phyloP scores from a whole-genome alignment of 2,888 invertebrate species.

The Cordilura impudica region DNA sequence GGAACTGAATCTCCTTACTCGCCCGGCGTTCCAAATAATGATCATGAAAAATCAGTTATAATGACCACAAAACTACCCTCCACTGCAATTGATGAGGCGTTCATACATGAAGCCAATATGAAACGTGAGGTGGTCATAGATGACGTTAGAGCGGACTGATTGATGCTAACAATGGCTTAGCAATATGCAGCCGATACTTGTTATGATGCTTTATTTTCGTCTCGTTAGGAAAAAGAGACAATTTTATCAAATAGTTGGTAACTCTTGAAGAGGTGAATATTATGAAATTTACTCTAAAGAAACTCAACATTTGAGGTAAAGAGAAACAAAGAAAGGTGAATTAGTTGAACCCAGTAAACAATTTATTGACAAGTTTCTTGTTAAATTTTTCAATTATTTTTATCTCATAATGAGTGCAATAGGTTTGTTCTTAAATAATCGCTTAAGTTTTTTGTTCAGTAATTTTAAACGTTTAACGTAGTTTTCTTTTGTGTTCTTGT shows the following conservation, averaged over 20 bases:
- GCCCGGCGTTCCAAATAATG: constrained; percentile 50
- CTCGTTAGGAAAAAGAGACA: constrained; percentile 43
- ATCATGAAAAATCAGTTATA: constrained; percentile 79
- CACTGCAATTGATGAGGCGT: constrained; percentile 56
- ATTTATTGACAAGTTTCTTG: constrained; percentile 1
- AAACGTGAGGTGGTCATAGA: constrained; percentile 70
- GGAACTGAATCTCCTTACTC: constrained; percentile 70
- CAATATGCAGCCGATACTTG: constrained; percentile 73
- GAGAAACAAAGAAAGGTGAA: neutral
- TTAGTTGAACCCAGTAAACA: constrained; percentile 2
- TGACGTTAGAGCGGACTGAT: constrained; percentile 73
- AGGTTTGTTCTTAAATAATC: constrained; percentile 21
- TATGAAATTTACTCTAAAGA: neutral
- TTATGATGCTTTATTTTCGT: constrained; percentile 68
- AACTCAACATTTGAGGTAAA: neutral
- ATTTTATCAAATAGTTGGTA: neutral
- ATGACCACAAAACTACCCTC: constrained; percentile 80
- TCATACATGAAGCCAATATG: constrained; percentile 53
- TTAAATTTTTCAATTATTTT: neutral
- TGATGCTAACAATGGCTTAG: constrained; percentile 76
- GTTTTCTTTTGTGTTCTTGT: constrained; percentile 24
- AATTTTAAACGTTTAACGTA: constrained; percentile 55
- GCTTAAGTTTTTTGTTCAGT: neutral
- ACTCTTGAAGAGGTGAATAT: constrained; percentile 23
- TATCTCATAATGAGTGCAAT: constrained; percentile 43